phyloP scores from a whole-genome alignment of 2,113 vertebrate genomes.

The Herpailurus yagouaroundi region DNA sequence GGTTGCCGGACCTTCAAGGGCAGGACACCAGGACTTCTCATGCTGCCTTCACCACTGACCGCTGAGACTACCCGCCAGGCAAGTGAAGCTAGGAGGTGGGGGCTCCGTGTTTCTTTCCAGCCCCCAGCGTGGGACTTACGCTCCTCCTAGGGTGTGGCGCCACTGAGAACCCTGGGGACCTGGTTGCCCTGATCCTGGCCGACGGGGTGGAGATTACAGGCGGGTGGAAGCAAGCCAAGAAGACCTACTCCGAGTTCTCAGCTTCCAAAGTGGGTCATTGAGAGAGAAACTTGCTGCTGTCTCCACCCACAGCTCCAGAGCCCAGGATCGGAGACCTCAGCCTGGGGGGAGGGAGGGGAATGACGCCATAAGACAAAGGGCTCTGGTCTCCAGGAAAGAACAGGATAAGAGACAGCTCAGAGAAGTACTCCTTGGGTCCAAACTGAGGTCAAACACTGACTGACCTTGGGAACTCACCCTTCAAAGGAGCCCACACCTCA shows the following conservation, averaged over 20 bases:
- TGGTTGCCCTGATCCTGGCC: neutral
- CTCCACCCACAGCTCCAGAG: neutral
- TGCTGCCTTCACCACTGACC: too few species aligned
- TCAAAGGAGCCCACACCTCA: neutral
- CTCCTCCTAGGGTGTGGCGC: too few species aligned
- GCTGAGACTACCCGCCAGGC: too few species aligned
- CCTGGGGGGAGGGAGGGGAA: rapidly evolving
- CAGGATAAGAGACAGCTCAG: neutral
- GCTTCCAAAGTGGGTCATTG: neutral
- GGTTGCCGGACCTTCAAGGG: too few species aligned
- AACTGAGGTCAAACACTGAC: neutral
- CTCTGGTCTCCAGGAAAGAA: neutral
- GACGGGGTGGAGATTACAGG: rapidly evolving
- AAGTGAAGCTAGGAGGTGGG: neutral
- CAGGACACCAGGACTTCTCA: too few species aligned
- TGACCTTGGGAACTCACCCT: neutral
- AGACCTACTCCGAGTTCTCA: neutral
- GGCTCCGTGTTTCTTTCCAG: neutral
- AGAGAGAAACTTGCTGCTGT: neutral
- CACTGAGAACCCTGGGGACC: neutral
- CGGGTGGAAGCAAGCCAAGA: too few species aligned
- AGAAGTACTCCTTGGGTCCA: too few species aligned
- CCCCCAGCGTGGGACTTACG: neutral
- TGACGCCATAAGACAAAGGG: neutral
- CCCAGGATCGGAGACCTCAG: neutral